A percentile compares a stretch with the other conserved stretches of the same genome.
These are phyloP conservation scores for Montifringilla adamsi DNA, from an alignment of 2,113 vertebrate genomes.

Conservation along the genomic window DNA sequence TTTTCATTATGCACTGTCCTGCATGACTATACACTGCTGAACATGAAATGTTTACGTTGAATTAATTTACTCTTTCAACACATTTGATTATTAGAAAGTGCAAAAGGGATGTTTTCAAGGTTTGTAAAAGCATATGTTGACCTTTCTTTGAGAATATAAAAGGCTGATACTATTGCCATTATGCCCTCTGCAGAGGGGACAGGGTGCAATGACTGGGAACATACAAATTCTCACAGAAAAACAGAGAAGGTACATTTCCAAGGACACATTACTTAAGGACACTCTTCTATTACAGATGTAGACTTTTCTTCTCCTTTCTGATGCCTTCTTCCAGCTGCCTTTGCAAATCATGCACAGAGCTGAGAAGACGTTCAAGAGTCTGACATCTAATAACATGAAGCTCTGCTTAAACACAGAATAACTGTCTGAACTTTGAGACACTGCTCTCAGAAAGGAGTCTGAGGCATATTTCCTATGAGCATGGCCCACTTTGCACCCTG, in stretches of 20 bases:
- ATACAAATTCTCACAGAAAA: background rate
- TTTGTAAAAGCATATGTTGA: background rate
- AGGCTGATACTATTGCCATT: background rate
- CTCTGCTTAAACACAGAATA: background rate
- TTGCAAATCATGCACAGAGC: background rate
- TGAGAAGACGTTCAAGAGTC: background rate
- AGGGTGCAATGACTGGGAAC: background rate
- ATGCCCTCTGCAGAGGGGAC: background rate
- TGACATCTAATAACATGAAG: background rate
- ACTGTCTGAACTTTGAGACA: background rate
- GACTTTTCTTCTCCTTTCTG: background rate
- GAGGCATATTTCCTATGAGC: background rate
- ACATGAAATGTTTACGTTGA: conserved; percentile 55
- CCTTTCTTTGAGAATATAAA: conserved; percentile 4
- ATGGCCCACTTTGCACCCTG: background rate
- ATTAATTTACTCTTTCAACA: conserved; percentile 48
- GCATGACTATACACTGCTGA: conserved; percentile 46
- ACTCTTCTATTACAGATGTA: background rate
- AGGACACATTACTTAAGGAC: background rate
- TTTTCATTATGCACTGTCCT: conserved; percentile 51
- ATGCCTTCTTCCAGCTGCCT: background rate
- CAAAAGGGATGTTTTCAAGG: conserved; percentile 34
- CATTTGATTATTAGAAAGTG: conserved; percentile 50
- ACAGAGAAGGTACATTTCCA: background rate
- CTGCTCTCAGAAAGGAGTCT: background rate